These are phyloP conservation scores for Oreotrochilus melanogaster DNA, from an alignment of 2,113 vertebrate species.

Conservation along the genomic window DNA sequence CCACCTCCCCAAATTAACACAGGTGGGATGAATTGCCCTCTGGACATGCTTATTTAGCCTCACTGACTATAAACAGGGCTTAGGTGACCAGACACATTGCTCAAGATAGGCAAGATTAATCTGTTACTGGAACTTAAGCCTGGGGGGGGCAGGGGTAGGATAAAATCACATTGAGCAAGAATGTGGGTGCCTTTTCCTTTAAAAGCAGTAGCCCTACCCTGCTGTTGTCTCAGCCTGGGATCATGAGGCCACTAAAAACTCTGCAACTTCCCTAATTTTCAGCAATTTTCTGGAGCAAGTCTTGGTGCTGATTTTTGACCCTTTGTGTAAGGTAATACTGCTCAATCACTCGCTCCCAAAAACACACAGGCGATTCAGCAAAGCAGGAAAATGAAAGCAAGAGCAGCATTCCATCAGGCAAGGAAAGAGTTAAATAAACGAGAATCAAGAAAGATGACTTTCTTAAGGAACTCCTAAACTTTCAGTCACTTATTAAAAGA, in stretches of 20 bases:
- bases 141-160: no score
- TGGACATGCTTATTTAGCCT: neutral
- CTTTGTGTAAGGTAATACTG: neutral
- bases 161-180: neutral
- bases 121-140: neutral
- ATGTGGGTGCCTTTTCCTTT: neutral
- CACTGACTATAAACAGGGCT: neutral
- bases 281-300: neutral
- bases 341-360: fast-evolving
- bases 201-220: neutral
- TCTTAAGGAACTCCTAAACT: neutral
- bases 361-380: neutral
- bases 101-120: neutral
- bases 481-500: constrained; percentile 28
- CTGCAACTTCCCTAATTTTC: neutral
- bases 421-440: neutral
- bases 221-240: neutral
- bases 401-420: neutral
- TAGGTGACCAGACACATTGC: neutral
- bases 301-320: neutral
- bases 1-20: neutral
- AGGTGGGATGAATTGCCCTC: constrained; percentile 4
- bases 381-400: neutral
- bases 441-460: neutral
- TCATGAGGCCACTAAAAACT: neutral